Percentiles rank a stretch among this genome's conserved stretches.
phyloP scores from a whole-genome alignment of 2,797 vertebrate genomes.

The Zonotrichia albicollis region DNA sequence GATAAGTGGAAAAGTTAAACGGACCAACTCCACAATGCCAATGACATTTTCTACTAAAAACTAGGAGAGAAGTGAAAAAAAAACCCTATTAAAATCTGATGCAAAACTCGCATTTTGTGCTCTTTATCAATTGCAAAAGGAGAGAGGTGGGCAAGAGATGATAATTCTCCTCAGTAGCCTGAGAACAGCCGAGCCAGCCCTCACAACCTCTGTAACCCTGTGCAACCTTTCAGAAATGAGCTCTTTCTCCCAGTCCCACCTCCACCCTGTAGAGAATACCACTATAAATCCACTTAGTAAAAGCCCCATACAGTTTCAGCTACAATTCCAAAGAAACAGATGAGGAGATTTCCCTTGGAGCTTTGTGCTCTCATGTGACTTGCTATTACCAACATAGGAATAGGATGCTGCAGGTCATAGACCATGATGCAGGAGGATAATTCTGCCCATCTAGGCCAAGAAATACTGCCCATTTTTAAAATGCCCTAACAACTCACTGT shows the following conservation, averaged over 20 bases:
- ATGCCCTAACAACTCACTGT: background rate
- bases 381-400: background rate
- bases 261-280: background rate
- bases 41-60: background rate
- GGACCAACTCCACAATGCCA: background rate
- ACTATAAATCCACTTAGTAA: background rate
- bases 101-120: background rate
- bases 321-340: background rate
- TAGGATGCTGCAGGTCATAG: background rate
- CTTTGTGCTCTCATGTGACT: background rate
- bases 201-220: background rate
- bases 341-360: background rate
- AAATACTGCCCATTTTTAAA: background rate
- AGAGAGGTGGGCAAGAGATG: background rate
- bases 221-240: background rate
- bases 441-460: background rate
- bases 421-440: background rate
- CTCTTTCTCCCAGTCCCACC: background rate
- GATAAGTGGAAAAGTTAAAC: background rate
- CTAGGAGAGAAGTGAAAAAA: background rate
- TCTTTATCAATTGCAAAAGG: background rate
- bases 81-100: background rate
- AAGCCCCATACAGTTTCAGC: background rate
- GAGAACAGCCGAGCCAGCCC: background rate
- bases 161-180: background rate